Evolutionary conservation across 2,113 vertebrate species (phyloP), one percentile per base, ranked within the genome.

Genomic region (Oncorhynchus mykiss): DNA sequence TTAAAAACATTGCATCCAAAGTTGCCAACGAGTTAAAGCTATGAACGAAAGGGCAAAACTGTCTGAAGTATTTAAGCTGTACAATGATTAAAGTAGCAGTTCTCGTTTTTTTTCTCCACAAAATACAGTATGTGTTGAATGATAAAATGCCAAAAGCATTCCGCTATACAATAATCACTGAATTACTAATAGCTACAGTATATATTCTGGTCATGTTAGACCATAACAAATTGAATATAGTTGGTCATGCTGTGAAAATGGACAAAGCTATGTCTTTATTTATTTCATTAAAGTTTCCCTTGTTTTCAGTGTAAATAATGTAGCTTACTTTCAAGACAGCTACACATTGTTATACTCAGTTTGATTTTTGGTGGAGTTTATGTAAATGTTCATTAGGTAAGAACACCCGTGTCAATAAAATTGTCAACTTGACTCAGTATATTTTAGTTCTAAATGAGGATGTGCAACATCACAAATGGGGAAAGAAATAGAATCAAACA

Each of bases 1-100:
- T 99, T 94, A 99, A 99, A 92, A 98, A 99, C 92, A 98, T 99
- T 92, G 98, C 98, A 95, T 99, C 97, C 93, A 99, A 99, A 96
- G 96, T 99, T 91, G 94, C 97, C 96, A 97, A 97, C 88, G 97
- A 99, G 92, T 95, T 99, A 92, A 99, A 99, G 94, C 95, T 99
- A 96, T 99, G 96, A 94, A 94, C 80, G 85, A 51, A 87, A 81
- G 62, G 82, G 81, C 75, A 82, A 60, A 85, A 71, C 9, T 84
- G 91, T 89, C 75, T 82, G 89, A 86, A 18, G 83, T 93, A 94
- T 94, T 92, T 94, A 93, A 92, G 93, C 94, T 96, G 95, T 97
- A 96, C 96, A 96, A 96, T 96, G 91, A 92, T 89, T 83, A 87
- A 92, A 92, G 94, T 97, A 97, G 95, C 96, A 94, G 91, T 94